These are phyloP conservation scores for Atlantisia rogersi DNA, from an alignment of 2,113 vertebrate genomes.

Conservation along the genomic window DNA sequence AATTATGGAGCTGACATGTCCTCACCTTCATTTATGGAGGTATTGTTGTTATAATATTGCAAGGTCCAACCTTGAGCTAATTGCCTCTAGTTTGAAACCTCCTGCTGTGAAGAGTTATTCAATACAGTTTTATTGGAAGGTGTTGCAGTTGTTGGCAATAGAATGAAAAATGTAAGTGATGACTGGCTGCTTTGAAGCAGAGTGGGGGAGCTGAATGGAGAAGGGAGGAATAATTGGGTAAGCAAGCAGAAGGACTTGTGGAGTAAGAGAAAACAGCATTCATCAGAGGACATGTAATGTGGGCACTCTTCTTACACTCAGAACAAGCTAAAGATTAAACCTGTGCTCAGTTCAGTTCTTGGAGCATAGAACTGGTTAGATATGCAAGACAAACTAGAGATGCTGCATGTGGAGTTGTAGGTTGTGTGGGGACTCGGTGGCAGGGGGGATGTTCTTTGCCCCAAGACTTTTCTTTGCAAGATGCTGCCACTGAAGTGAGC, in stretches of 20 bases:
- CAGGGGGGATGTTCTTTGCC: not conserved
- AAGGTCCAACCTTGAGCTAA: not conserved
- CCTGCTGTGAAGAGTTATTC: not conserved
- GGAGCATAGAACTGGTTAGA: not conserved
- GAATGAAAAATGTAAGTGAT: not conserved
- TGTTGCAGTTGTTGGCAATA: not conserved
- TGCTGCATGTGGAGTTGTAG: not conserved
- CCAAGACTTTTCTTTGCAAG: not conserved
- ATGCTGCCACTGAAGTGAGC: not conserved
- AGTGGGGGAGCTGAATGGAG: not conserved
- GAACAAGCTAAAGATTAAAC: not conserved
- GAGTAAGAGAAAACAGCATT: not conserved
- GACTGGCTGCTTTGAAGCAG: not conserved
- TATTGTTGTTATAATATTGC: not conserved
- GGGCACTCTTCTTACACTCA: not conserved
- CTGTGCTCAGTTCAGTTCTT: not conserved
- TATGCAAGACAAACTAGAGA: not conserved
- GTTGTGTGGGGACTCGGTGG: not conserved
- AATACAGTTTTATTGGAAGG: not conserved
- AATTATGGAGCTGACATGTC: not conserved
- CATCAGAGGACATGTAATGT: not conserved
- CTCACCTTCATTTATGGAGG: not conserved
- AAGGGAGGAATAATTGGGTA: not conserved
- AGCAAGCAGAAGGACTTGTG: not conserved
- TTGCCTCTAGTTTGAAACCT: not conserved